A percentile compares a stretch with the other conserved stretches of the same genome.
Evolutionary conservation across 2,888 invertebrate genomes (phyloP).

Genomic region (Orthonevra nobilis): DNA sequence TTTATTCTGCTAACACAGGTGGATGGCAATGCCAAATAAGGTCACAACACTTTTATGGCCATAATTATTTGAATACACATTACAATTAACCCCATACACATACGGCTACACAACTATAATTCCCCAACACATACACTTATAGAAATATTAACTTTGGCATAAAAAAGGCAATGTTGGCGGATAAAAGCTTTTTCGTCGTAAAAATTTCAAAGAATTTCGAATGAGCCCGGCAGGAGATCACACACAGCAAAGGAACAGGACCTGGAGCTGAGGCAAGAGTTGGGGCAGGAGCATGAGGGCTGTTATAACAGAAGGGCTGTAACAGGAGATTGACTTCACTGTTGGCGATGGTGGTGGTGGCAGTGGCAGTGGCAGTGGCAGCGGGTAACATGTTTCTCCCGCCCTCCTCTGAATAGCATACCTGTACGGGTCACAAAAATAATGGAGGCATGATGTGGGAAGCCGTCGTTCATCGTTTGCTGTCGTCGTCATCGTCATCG

Average conservation of each 20-base stretch:
- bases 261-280: too few relatives aligned
- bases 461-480: background rate
- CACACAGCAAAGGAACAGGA: conserved; percentile 1
- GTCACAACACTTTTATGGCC: conserved; percentile 67
- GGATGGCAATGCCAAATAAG: conserved; percentile 50
- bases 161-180: conserved; percentile 62
- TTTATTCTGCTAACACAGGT: conserved; percentile 15
- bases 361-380: too few relatives aligned
- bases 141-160: conserved; percentile 53
- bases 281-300: too few relatives aligned
- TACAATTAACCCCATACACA: conserved; percentile 63
- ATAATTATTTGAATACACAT: conserved; percentile 70
- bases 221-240: conserved; percentile 56
- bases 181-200: conserved; percentile 69
- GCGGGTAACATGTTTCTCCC: conserved; percentile 2
- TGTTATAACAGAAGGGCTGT: conserved; percentile 35
- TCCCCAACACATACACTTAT: conserved; percentile 8
- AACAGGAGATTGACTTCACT: conserved; percentile 45
- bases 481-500: background rate
- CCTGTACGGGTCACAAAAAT: conserved; percentile 41
- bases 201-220: conserved; percentile 67
- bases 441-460: conserved; percentile 6
- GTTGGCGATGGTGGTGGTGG: too few relatives aligned
- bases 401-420: background rate
- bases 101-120: conserved; percentile 13